These are phyloP conservation scores for Melieria omissa DNA, from an alignment of 2,888 invertebrate species.

Conservation along the genomic window DNA sequence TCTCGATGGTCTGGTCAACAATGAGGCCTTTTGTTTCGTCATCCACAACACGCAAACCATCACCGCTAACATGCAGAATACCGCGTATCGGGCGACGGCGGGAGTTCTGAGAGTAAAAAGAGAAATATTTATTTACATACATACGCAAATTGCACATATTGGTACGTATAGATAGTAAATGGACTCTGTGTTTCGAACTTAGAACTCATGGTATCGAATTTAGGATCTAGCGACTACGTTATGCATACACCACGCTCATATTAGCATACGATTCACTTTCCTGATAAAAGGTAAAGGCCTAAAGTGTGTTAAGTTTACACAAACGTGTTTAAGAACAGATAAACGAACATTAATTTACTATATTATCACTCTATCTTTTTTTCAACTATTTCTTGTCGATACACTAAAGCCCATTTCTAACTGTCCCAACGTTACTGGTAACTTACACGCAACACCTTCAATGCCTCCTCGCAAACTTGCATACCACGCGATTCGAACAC, in stretches of 20 bases:
- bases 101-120: slow-evolving; percentile 75
- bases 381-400: no score
- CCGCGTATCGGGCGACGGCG: slow-evolving; percentile 90
- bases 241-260: no score
- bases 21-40: slow-evolving; percentile 98
- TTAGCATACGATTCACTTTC: no score
- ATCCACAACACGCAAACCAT: slow-evolving; percentile 96
- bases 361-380: no score
- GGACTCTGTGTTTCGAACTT: background rate
- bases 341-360: no score
- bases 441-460: slow-evolving; percentile 94
- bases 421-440: background rate
- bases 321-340: no score
- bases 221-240: no score
- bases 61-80: slow-evolving; percentile 90
- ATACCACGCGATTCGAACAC: slow-evolving; percentile 99
- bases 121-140: background rate
- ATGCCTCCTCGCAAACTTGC: slow-evolving; percentile 99
- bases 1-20: slow-evolving; percentile 99
- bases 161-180: background rate
- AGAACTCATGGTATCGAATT: no score
- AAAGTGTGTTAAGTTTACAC: no score
- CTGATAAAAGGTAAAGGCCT: no score
- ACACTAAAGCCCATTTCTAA: no score
- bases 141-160: background rate